phyloP scores from a whole-genome alignment of 2,888 invertebrate genomes.

The Pristionchus arcanus region DNA sequence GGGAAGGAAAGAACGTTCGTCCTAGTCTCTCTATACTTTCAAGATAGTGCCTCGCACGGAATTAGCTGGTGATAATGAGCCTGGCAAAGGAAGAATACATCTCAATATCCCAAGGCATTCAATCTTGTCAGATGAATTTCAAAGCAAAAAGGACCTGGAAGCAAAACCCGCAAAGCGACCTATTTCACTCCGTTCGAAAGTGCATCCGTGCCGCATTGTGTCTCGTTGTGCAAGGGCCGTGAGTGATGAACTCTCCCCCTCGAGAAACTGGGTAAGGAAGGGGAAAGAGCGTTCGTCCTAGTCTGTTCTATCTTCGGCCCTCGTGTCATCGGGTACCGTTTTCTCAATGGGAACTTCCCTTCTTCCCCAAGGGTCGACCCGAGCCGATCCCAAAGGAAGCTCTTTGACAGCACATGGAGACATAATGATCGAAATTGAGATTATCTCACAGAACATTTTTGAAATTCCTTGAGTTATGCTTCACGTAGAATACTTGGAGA shows the following conservation, averaged over 20 bases:
- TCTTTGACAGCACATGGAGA: neutral
- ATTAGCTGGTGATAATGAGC: no score
- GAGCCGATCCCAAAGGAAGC: neutral
- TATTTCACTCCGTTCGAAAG: no score
- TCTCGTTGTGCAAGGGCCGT: neutral
- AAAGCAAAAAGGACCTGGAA: no score
- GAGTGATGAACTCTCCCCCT: neutral
- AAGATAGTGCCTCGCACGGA: no score
- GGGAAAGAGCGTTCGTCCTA: neutral
- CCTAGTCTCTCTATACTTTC: neutral
- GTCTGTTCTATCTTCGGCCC: neutral
- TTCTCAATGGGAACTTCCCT: neutral
- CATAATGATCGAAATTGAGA: neutral
- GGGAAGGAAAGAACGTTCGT: neutral
- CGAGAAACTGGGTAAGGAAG: slow-evolving; percentile 19
- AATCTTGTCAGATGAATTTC: no score
- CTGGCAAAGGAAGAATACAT: no score
- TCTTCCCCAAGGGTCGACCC: neutral
- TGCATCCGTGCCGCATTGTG: neutral
- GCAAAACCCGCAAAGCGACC: no score
- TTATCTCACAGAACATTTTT: no score
- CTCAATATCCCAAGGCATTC: no score
- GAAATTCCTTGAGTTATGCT: no score
- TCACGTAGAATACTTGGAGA: no score
- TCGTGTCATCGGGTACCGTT: slow-evolving; percentile 35